A percentile compares a stretch with the other conserved stretches of the same genome.
phyloP scores from a whole-genome alignment of 2,113 vertebrate genomes.

The Oriolus oriolus region DNA sequence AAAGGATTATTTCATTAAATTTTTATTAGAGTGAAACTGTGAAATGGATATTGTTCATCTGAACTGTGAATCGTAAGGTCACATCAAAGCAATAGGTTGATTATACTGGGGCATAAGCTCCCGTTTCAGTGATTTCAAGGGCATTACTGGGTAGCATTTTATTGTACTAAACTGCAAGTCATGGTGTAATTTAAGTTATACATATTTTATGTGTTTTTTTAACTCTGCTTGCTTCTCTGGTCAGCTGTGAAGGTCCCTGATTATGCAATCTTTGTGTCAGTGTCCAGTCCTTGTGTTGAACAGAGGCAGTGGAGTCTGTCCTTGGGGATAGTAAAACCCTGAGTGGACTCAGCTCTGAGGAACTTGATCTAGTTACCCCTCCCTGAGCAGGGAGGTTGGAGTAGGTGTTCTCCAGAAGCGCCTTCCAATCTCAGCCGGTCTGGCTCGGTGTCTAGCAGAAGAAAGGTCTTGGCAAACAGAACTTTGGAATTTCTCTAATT shows the following conservation, averaged over 20 bases:
- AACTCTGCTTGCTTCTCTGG: slow-evolving; percentile 13
- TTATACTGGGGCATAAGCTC: neutral
- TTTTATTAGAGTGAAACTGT: neutral
- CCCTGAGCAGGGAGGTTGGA: neutral
- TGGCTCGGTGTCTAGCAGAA: neutral
- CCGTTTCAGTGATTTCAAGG: neutral
- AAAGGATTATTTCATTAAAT: neutral
- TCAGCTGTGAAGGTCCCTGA: slow-evolving; percentile 20
- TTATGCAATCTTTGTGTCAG: neutral
- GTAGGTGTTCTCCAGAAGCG: neutral
- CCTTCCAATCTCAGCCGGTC: neutral
- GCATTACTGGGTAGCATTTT: neutral
- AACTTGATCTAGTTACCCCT: neutral
- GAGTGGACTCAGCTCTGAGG: neutral
- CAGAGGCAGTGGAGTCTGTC: neutral
- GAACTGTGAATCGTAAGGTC: neutral
- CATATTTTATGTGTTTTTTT: neutral
- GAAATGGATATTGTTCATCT: neutral
- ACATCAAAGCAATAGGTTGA: neutral
- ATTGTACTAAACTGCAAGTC: slow-evolving; percentile 24
- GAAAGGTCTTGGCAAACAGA: neutral
- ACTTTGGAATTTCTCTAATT: neutral
- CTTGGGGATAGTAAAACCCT: neutral
- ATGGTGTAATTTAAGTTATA: neutral
- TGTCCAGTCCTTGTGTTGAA: neutral